Evolutionary conservation across 2,888 invertebrate genomes (phyloP), one percentile per base, ranked within the genome.

Genomic region (Pammene aurita): DNA sequence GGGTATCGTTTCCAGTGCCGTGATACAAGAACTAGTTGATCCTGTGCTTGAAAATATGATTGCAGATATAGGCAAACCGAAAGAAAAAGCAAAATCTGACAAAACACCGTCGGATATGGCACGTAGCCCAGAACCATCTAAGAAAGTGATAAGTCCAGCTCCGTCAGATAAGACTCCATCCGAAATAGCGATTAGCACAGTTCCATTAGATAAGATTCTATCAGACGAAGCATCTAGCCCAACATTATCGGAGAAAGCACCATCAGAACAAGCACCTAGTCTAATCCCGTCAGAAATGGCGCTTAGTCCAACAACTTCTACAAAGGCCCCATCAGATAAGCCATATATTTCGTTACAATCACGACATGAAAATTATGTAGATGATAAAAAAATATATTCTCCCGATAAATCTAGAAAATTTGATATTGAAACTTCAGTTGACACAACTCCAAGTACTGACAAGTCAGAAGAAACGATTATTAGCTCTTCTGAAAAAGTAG

Each of bases 241-340:
- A 6, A 38, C 38, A 9, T 4, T 26, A 38, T 38, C 38, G 38
- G 38, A 7, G 7, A 38, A 6, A 10, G 52, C 18, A 0, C 16
- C 1, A 5, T 69, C 71, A 1, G 66, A 73, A 1, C 75, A 72
- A 18, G 44, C 58, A 16, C 52, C 62, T 0, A 72, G 70, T 26
- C 38, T 9, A 38, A 6, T 9, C 7, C 38, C 38, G 0, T 9
- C 38, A 9, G 38, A 38, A 9, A 38, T 5, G 38, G 38, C 9
- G 4, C 1, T 26, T 26, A 26, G 26, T 26, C 26, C 26, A 26
- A 38, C 11, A 13, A 10, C 41, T n/a, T 60, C 58, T 0, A 66
- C 71, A 0, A 74, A 75, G 11, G 50, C 34, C 1, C 41, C n/a
- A 38, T 26, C 41, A 9, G 41, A 41, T 0, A 50, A 18, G n/a